Evolutionary conservation across 2,113 vertebrate genomes (phyloP).

Genomic region (Myxocyprinus asiaticus): DNA sequence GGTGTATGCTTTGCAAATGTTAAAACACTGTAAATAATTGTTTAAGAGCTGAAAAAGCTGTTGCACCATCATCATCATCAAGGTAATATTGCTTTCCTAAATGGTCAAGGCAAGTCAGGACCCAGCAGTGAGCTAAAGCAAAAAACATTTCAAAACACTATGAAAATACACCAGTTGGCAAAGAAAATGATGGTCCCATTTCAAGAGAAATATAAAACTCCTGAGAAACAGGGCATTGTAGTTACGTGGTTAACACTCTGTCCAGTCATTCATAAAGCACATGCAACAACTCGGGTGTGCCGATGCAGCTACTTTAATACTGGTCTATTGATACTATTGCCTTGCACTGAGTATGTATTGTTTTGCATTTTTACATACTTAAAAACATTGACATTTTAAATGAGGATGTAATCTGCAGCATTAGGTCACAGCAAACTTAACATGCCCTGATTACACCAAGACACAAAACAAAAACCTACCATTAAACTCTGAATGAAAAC

Average conservation of each 20-base stretch:
- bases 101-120: slow-evolving; percentile 54
- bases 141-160: slow-evolving; percentile 13
- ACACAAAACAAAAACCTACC: neutral
- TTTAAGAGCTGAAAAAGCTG: slow-evolving; percentile 37
- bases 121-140: slow-evolving; percentile 21
- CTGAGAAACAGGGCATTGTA: slow-evolving; percentile 29
- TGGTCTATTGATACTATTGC: neutral
- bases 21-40: slow-evolving; percentile 53
- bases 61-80: slow-evolving; percentile 44
- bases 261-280: too few species aligned
- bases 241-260: neutral
- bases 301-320: neutral
- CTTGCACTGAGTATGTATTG: neutral
- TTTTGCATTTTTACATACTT: neutral
- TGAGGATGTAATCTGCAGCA: slow-evolving; percentile 3
- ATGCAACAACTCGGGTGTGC: neutral
- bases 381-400: slow-evolving; percentile 3
- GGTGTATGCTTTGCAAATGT: slow-evolving; percentile 50
- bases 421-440: neutral
- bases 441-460: neutral
- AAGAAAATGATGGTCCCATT: slow-evolving; percentile 51
- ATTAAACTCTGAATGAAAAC: neutral
- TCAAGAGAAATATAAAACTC: slow-evolving; percentile 27
- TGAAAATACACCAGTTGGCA: slow-evolving; percentile 48
- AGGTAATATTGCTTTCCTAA: slow-evolving; percentile 57